Evolutionary conservation across 1,140 invertebrate genomes (phyloP).

Genomic region (Steinernema khuongi): DNA sequence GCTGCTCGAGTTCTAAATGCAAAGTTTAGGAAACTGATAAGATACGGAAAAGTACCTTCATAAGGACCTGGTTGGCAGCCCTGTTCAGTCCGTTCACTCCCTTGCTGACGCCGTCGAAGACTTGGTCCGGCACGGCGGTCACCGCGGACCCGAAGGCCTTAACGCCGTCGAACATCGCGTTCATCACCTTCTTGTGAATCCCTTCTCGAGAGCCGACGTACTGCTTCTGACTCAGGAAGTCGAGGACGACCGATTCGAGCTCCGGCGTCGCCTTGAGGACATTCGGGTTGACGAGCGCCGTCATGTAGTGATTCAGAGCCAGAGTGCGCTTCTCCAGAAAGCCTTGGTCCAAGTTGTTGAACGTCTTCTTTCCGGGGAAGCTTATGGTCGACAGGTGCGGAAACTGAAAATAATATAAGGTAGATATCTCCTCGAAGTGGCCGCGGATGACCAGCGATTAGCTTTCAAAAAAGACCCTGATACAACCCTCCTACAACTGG

Average conservation of each 20-base stretch:
- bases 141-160: conserved; percentile 55
- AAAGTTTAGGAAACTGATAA: conserved; percentile 3
- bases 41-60: conserved; percentile 26
- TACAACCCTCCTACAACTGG: no score
- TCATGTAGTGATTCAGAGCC: conserved; percentile 77
- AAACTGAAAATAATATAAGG: conserved; percentile 66
- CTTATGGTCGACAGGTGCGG: conserved; percentile 72
- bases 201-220: conserved; percentile 67
- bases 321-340: conserved; percentile 80
- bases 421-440: no score
- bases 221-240: conserved; percentile 74
- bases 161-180: conserved; percentile 52
- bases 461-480: no score
- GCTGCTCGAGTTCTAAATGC: background rate
- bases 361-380: conserved; percentile 86
- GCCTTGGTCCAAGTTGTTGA: conserved; percentile 80
- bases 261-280: conserved; percentile 59
- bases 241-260: conserved; percentile 68
- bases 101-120: conserved; percentile 46
- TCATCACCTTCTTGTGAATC: conserved; percentile 60
- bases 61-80: conserved; percentile 36
- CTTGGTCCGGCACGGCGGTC: conserved; percentile 51
- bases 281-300: conserved; percentile 58
- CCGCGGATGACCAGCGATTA: no score
- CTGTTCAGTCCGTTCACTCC: conserved; percentile 53